phyloP scores from a whole-genome alignment of 2,113 vertebrate genomes.

The Pachypanchax playfairii region DNA sequence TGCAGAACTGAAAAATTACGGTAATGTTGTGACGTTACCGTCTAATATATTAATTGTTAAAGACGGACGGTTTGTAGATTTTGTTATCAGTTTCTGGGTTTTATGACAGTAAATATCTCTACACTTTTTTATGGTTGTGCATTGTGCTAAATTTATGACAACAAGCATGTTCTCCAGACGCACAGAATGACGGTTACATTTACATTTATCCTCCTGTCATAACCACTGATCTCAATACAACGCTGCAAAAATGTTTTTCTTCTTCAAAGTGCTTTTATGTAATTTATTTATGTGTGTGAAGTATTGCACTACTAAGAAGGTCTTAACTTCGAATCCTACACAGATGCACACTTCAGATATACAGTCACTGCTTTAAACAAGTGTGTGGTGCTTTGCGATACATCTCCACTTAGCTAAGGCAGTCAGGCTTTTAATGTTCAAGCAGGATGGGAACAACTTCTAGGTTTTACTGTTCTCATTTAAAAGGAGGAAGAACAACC shows the following conservation, averaged over 20 bases:
- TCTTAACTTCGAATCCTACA: conserved; percentile 46
- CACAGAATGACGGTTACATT: conserved; percentile 12
- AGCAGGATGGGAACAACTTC: too few species aligned
- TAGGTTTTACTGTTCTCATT: neutral
- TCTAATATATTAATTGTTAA: conserved; percentile 5
- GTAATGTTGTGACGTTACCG: conserved; percentile 15
- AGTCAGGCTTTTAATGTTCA: conserved; percentile 11
- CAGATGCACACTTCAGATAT: conserved; percentile 19
- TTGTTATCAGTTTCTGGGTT: neutral
- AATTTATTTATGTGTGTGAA: conserved; percentile 32
- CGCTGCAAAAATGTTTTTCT: conserved; percentile 41
- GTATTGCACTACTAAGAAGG: conserved; percentile 70
- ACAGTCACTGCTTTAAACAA: conserved; percentile 24
- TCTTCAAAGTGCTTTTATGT: conserved; percentile 65
- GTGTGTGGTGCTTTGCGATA: conserved; percentile 12
- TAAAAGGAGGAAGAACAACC: neutral
- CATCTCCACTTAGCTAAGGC: conserved; percentile 24
- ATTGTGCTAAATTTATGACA: conserved; percentile 38
- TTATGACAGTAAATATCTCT: conserved; percentile 39
- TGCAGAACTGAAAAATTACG: conserved; percentile 34
- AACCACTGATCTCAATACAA: conserved; percentile 32
- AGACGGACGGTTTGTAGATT: neutral
- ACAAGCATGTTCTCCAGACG: conserved; percentile 38
- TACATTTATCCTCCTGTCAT: conserved; percentile 8
- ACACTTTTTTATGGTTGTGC: conserved; percentile 32